Conservation (phyloP, 2,113 vertebrate genomes). For the Sterrhoptilus dennistouni region DNA sequence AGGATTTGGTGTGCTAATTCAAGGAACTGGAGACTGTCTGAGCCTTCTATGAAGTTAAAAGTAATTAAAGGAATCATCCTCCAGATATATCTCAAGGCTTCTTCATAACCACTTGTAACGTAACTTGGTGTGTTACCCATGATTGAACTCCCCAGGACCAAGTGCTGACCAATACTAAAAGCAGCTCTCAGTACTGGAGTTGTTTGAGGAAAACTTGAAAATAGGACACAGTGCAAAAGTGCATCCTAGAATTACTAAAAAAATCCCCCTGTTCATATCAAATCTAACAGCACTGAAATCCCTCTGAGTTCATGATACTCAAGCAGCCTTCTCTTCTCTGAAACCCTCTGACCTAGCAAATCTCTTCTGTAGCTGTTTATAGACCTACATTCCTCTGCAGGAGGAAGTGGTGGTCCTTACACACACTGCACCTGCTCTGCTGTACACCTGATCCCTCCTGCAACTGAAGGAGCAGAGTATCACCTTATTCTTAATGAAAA, state of each 20-base stretch:
- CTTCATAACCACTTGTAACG: neutral
- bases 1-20: neutral
- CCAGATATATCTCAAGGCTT: neutral
- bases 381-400: conserved; percentile 26
- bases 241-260: conserved; percentile 1
- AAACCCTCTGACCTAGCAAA: conserved; percentile 36
- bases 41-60: neutral
- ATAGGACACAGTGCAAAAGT: conserved; percentile 1
- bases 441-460: conserved; percentile 58
- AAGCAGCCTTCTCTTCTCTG: neutral
- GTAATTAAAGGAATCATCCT: neutral
- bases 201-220: conserved; percentile 29
- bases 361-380: conserved; percentile 46
- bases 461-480: conserved; percentile 24
- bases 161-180: neutral
- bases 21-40: neutral
- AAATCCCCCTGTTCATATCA: neutral
- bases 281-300: neutral
- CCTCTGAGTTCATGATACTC: neutral
- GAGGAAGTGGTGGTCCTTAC: conserved; percentile 40
- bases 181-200: neutral
- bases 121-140: neutral
- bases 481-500: conserved; percentile 70
- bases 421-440: conserved; percentile 46
- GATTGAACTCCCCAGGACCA: neutral